Base-by-base conservation (phyloP, 2,888 invertebrate genomes). In the Pegoplata infirma region DNA sequence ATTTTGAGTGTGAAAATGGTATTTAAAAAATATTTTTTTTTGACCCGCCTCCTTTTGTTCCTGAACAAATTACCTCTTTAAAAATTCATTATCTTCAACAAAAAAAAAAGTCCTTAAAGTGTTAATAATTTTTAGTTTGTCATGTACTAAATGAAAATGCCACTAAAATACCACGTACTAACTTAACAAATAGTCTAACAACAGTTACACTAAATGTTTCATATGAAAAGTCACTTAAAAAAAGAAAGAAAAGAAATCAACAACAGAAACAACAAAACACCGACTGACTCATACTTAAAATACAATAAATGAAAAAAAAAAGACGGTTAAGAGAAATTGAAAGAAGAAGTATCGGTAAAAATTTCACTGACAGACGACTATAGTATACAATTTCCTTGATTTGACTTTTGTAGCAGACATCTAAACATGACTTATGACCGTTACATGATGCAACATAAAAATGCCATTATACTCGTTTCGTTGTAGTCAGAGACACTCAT, bases 401-500 rank as follows among this genome's bases (percentile, higher is more conserved):
- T 80, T 80, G 78, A 82, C 80, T 82, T 71, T 73, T 81, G 84
- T 80, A 83, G 82, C 85, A 86, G 85, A 86, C 86, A 87, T 84
- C 84, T 84, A 86, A 87, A 87, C 87, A 87, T 87, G 86, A 87
- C 87, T 87, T 87, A 87, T 87, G 87, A 87, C 86, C 87, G 82
- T 81, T 86, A 87, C 87, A 87, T 87, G 87, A 87, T 87, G 86
- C 86, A 87, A 87, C 86, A 87, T 87, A 86, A 87, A 87, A 87
- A 86, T 86, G 84, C 84, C 84, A 84, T 84, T 85, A 85, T 82
- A 84, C 25, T 55, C 49, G 49, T 61, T 69, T 44, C 32, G 51
- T 16, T 49, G 44, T 28, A 2, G 32, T 47, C 55, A 23, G 49
- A 75, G 19, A 56, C 23, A 66, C 25, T 25, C 17, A n/a, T n/a